phyloP scores from a whole-genome alignment of 1,140 invertebrate genomes.

The Triops cancriformis region DNA sequence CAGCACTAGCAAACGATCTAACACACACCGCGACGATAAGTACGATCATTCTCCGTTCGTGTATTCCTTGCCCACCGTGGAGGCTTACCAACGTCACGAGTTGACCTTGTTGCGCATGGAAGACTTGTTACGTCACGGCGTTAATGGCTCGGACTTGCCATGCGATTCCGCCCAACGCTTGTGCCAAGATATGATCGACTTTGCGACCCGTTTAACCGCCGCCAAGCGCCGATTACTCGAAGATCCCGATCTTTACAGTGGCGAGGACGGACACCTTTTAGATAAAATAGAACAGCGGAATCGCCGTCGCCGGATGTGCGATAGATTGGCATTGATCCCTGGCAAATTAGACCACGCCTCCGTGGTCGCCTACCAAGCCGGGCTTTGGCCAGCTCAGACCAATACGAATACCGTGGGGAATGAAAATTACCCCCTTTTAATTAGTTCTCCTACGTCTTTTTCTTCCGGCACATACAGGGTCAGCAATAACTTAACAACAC shows the following conservation, averaged over 20 bases:
- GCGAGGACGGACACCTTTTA: conserved; percentile 39
- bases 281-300: conserved; percentile 53
- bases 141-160: conserved; percentile 49
- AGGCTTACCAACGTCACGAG: conserved; percentile 71
- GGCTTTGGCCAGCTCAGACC: conserved; percentile 32
- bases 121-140: conserved; percentile 64
- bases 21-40: neutral
- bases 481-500: neutral
- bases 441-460: no score
- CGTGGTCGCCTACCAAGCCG: conserved; percentile 70
- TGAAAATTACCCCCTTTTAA: no score
- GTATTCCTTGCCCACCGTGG: conserved; percentile 57
- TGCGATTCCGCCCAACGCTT: conserved; percentile 51
- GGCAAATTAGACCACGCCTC: conserved; percentile 91
- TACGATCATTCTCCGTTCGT: conserved; percentile 31
- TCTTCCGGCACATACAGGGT: neutral
- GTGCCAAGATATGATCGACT: conserved; percentile 66
- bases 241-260: conserved; percentile 67
- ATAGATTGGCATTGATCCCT: conserved; percentile 64
- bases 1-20: neutral
- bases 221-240: conserved; percentile 67
- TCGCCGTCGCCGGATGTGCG: conserved; percentile 57
- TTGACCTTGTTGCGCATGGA: conserved; percentile 68
- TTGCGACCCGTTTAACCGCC: conserved; percentile 52
- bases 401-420: neutral